Conservation (phyloP, 2,113 vertebrate genomes). For the Microtus oregoni region DNA sequence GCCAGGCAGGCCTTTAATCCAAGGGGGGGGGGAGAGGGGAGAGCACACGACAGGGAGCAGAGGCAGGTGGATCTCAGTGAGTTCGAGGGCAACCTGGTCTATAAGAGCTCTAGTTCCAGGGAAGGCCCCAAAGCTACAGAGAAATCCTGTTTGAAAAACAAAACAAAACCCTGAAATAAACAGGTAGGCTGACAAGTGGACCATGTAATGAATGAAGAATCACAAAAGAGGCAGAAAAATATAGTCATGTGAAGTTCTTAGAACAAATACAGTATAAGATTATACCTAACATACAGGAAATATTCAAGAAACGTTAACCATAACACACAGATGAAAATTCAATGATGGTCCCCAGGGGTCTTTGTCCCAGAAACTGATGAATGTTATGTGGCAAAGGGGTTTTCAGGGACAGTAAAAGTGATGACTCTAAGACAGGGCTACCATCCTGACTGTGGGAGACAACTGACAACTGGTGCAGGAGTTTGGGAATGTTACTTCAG, state of each 20-base stretch:
- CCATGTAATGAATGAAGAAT: background rate
- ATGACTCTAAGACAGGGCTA: background rate
- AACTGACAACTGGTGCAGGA: background rate
- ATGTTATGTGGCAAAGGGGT: background rate
- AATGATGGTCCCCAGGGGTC: background rate
- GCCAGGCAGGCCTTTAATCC: background rate
- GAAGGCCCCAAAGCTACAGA: too few relatives aligned
- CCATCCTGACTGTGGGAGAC: background rate
- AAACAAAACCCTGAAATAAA: background rate
- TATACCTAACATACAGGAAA: too few relatives aligned
- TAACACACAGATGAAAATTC: background rate
- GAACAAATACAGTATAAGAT: background rate
- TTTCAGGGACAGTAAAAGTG: background rate
- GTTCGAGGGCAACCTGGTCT: too few relatives aligned
- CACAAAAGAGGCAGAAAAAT: slow-evolving; percentile 31
- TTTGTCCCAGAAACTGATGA: background rate
- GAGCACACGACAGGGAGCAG: too few relatives aligned
- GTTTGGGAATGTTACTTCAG: background rate
- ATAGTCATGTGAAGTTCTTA: background rate
- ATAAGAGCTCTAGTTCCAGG: too few relatives aligned
- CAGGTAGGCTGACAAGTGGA: background rate
- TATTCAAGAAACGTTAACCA: slow-evolving; percentile 9
- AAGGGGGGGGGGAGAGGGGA: too few relatives aligned
- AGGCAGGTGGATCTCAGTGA: too few relatives aligned
- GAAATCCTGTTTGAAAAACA: too few relatives aligned